These are phyloP conservation scores for Fragum fragum DNA, from an alignment of 2,888 invertebrate species.

Conservation along the genomic window DNA sequence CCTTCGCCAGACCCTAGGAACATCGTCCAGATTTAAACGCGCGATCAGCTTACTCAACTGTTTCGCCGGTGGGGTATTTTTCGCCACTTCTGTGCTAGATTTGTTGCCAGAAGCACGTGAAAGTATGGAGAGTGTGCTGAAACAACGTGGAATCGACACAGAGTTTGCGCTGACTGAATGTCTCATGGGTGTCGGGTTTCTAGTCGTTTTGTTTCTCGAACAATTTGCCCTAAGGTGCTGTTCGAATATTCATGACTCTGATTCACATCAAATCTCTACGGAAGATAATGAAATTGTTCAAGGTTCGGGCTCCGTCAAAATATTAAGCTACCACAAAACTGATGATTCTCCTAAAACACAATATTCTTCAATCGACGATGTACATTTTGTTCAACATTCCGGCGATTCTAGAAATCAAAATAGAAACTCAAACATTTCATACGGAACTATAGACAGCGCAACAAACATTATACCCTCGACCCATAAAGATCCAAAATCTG, in stretches of 20 bases:
- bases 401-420: background rate
- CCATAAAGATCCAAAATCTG: background rate
- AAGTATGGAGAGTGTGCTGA: conserved; percentile 70
- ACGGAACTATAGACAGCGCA: background rate
- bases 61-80: conserved; percentile 86
- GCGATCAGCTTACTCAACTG: conserved; percentile 76
- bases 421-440: background rate
- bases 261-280: background rate
- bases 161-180: conserved; percentile 60
- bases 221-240: conserved; percentile 30
- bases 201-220: conserved; percentile 52
- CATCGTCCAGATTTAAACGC: conserved; percentile 36
- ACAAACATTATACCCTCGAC: background rate
- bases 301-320: background rate
- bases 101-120: conserved; percentile 85
- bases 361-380: background rate
- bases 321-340: background rate
- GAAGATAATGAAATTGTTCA: background rate
- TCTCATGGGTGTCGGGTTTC: conserved; percentile 54
- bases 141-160: conserved; percentile 39
- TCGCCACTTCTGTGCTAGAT: conserved; percentile 86
- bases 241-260: background rate
- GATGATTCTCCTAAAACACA: background rate
- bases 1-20: conserved; percentile 38
- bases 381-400: conserved; percentile 44